Base-by-base conservation (phyloP, 2,797 vertebrate species). In the Sparidentex hasta region DNA sequence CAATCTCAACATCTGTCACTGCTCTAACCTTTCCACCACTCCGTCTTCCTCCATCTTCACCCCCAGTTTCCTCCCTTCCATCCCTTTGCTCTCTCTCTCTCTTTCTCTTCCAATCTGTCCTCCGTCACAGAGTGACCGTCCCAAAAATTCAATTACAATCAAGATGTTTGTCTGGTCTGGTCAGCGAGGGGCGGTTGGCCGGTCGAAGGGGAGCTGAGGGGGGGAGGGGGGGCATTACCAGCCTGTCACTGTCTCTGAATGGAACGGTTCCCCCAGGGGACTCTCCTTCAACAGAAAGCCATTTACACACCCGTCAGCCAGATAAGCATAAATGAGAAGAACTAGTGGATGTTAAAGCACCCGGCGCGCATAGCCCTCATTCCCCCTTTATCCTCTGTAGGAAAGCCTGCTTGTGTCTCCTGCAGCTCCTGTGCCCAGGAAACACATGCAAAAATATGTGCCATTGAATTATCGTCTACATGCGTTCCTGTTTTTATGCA, bases 61-160 rank as follows among this genome's bases (percentile, higher is more conserved):
- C 86, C 74, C 71, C 64, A 4, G 43, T 64, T 74, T 48, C 65
- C 74, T 54, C 25, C 38, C 50, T 50, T 76, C 74, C 38, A 38
- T 43, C 59, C 66, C 18, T 7, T 58, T 51, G 47, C 63, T 50
- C 61, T 69, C 55, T 47, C 63, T 50, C 61, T 57, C 65, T 63
- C 70, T 47, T 67, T 58, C 65, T 63, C 71, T 47, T 67, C 48
- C 85, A 86, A 75, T 88, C 84, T 83, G 79, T 82, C 82, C 79
- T 86, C 78, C 23, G 55, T 90, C 90, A 87, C 85, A 81, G 73
- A 86, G 84, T 87, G 82, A 59, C 83, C 57, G 82, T 87, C 87
- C 90, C 87, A 84, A 93, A 95, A 96, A 96, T 94, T 94, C 92
- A 95, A 95, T 96, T 95, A 95, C 91, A 90, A 93, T 93, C 92